These are phyloP conservation scores for Apis mellifera DNA, from an alignment of 1,140 invertebrate genomes.

Conservation along the genomic window DNA sequence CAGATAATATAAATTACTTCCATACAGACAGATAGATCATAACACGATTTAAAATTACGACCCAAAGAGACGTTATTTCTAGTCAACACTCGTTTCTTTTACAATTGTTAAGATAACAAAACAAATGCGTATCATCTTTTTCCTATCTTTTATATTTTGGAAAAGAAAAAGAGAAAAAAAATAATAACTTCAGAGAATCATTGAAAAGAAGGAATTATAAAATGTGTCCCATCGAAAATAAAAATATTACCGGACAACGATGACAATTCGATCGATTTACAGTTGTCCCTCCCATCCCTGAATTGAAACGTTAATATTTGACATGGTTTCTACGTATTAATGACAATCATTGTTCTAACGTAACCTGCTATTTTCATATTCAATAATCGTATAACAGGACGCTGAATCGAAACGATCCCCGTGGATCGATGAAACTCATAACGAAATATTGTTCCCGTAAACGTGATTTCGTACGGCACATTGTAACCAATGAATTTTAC, in stretches of 20 bases:
- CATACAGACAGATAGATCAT: background rate
- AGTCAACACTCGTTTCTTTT: background rate
- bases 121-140: background rate
- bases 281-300: background rate
- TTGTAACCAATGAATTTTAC: conserved; percentile 6
- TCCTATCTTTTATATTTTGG: background rate
- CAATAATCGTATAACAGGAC: background rate
- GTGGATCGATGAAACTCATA: conserved; percentile 6
- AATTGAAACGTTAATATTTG: background rate
- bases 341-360: background rate
- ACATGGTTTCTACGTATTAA: background rate
- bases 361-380: background rate
- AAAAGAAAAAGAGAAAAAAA: background rate
- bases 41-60: conserved; percentile 27
- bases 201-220: no score
- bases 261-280: background rate
- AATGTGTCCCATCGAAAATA: no score
- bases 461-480: conserved; percentile 11
- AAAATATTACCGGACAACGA: no score
- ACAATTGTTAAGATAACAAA: conserved; percentile 15
- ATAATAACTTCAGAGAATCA: no score
- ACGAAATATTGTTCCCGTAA: conserved; percentile 16
- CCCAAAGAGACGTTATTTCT: conserved; percentile 29
- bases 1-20: conserved; percentile 16
- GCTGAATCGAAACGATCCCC: background rate